Evolutionary conservation across 2,113 vertebrate species (phyloP).

Genomic region (Lophius piscatorius): DNA sequence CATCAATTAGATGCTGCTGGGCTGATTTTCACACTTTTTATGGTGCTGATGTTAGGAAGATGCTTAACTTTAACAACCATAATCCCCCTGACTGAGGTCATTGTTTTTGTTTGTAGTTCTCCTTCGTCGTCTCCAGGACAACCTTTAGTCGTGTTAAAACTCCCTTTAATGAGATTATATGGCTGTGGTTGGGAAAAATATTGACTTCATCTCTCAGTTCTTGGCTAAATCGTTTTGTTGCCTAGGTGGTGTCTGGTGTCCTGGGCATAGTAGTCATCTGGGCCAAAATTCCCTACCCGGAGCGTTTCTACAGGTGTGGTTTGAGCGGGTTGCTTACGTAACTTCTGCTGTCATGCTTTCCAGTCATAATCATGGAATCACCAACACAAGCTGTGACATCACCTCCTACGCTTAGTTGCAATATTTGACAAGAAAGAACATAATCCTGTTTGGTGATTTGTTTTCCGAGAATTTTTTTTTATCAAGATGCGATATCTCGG

Average conservation of each 20-base stretch:
- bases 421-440: no score
- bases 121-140: background rate
- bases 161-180: slow-evolving; percentile 44
- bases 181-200: slow-evolving; percentile 15
- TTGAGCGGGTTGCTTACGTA: slow-evolving; percentile 12
- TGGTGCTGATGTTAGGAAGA: slow-evolving; percentile 5
- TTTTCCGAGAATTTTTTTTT: no score
- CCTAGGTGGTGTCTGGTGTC: slow-evolving; percentile 2
- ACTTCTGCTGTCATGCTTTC: no score
- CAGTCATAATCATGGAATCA: no score
- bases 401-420: no score
- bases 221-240: slow-evolving; percentile 19
- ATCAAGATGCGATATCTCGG: no score
- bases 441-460: slow-evolving; percentile 31
- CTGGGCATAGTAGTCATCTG: slow-evolving; percentile 1
- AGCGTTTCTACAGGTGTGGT: slow-evolving; percentile 1
- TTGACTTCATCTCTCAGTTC: slow-evolving; percentile 35
- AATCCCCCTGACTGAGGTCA: slow-evolving; percentile 27
- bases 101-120: slow-evolving; percentile 16
- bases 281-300: background rate
- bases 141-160: slow-evolving; percentile 29
- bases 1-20: background rate
- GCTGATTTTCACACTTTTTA: slow-evolving; percentile 8
- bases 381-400: no score
- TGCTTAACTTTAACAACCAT: slow-evolving; percentile 4